Percentiles rank a stretch among this genome's conserved stretches.
Conservation (phyloP, 2,797 vertebrate genomes). For the Gallirallus australis region DNA sequence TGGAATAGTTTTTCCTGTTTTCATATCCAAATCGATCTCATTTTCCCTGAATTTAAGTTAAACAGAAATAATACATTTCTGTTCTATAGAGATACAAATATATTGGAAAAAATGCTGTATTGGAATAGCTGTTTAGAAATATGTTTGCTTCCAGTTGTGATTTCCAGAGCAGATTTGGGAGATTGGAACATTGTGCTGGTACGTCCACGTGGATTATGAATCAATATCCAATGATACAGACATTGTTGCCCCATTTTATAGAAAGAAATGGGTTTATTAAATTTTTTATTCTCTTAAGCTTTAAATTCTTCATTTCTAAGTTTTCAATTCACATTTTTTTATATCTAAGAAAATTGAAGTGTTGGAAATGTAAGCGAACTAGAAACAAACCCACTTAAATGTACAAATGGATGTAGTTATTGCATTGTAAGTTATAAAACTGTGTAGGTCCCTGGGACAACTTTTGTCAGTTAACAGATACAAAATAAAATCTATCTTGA, state of each 20-base stretch:
- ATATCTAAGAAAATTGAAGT: constrained; percentile 4
- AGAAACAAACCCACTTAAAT: constrained; percentile 2
- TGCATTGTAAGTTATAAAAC: constrained; percentile 32
- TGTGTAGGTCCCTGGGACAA: constrained; percentile 25
- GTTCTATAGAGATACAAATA: background rate
- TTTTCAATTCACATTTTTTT: constrained; percentile 44
- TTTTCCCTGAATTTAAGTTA: constrained; percentile 32
- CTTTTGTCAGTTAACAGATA: constrained; percentile 38
- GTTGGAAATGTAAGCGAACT: constrained; percentile 26
- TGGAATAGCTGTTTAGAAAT: background rate
- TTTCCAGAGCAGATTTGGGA: constrained; percentile 24
- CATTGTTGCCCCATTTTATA: constrained; percentile 41
- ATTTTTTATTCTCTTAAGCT: constrained; percentile 53
- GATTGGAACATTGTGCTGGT: background rate
- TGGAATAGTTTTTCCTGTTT: constrained; percentile 45
- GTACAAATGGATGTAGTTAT: constrained; percentile 42
- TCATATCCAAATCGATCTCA: constrained; percentile 1
- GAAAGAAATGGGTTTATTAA: constrained; percentile 6
- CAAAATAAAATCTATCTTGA: constrained; percentile 44
- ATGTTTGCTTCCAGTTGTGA: background rate
- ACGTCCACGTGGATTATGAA: background rate
- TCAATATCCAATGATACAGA: background rate
- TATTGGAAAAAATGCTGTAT: constrained; percentile 1
- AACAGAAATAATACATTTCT: background rate
- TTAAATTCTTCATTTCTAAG: constrained; percentile 41